Evolutionary conservation across 2,113 vertebrate species (phyloP), one percentile per base, ranked within the genome.

Genomic region (Hippocampus zosterae): DNA sequence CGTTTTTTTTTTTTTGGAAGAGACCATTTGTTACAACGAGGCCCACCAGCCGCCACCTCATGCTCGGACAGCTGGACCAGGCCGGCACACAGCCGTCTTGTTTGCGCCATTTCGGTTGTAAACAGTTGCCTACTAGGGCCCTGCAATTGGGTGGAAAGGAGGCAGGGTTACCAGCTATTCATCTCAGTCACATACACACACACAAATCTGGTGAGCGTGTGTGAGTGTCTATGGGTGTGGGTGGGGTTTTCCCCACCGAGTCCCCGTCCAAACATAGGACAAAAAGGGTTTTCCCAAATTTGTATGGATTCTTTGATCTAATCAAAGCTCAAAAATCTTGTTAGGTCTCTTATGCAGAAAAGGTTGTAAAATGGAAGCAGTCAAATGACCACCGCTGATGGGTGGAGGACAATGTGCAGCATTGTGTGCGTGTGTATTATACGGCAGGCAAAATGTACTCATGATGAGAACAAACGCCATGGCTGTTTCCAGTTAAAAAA

Each of bases 211-310:
- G 69, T 57, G 48, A 68, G 40, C 78, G 66, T 75, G 69, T 78
- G 68, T 53, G 6, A 2, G 23, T 16, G 7, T 10, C 8, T 44
- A 23, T 57, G 68, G 9, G 37, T 67, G 77, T 77, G 81, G 85
- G 79, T 65, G 85, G 82, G 72, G 67, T 80, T 84, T 77, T 74
- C 75, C 75, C 44, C 15, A 69, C 88, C 10, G 85, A 87, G 72
- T 88, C 84, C 85, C 50, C 25, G 15, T 53, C 69, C 6, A 71
- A 81, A 80, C 56, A 73, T 12, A 1, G 19, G 18, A 7, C 12
- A 10, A 68, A 53, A 56, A 46, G 37, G 15, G 53, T 23, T 78
- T 50, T 60, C 80, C 71, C 3, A 65, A 68, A 55, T 67, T 78
- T 76, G 69, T 44, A 53, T n/a, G 69, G 66, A 56, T 21, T 2